Percentiles rank a stretch among this genome's conserved stretches.
phyloP scores from a whole-genome alignment of 2,797 vertebrate genomes.

The Dryobates pubescens region DNA sequence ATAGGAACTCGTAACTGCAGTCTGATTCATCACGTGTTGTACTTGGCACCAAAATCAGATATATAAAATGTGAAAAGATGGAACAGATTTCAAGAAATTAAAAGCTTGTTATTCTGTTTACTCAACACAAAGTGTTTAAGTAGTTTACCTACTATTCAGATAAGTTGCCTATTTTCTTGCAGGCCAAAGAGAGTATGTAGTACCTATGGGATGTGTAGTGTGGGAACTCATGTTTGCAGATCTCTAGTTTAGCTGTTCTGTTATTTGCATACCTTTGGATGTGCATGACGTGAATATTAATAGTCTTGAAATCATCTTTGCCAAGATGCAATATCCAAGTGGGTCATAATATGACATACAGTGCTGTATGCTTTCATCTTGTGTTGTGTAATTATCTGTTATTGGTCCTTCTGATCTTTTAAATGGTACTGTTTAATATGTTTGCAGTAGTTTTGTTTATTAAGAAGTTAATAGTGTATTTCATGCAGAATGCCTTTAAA shows the following conservation, averaged over 20 bases:
- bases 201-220: slow-evolving; percentile 42
- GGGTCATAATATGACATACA: slow-evolving; percentile 68
- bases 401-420: slow-evolving; percentile 74
- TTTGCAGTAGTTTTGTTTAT: slow-evolving; percentile 77
- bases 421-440: slow-evolving; percentile 75
- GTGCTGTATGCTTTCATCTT: slow-evolving; percentile 76
- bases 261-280: slow-evolving; percentile 67
- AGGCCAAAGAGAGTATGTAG: slow-evolving; percentile 69
- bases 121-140: slow-evolving; percentile 51
- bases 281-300: slow-evolving; percentile 58
- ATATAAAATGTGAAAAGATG: slow-evolving; percentile 43
- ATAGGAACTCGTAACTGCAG: slow-evolving; percentile 47
- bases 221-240: slow-evolving; percentile 54
- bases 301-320: slow-evolving; percentile 70
- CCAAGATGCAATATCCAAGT: slow-evolving; percentile 66
- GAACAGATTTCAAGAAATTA: slow-evolving; percentile 5
- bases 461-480: slow-evolving; percentile 77
- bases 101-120: slow-evolving; percentile 55
- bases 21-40: slow-evolving; percentile 25
- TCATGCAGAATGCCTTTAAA: slow-evolving; percentile 77
- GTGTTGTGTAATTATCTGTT: slow-evolving; percentile 74
- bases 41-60: slow-evolving; percentile 38
- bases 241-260: slow-evolving; percentile 68
- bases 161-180: slow-evolving; percentile 64
- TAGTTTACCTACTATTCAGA: slow-evolving; percentile 61